A percentile compares a stretch with the other conserved stretches of the same genome.
These are phyloP conservation scores for Pygocentrus nattereri DNA, from an alignment of 2,797 vertebrate species.

Conservation along the genomic window DNA sequence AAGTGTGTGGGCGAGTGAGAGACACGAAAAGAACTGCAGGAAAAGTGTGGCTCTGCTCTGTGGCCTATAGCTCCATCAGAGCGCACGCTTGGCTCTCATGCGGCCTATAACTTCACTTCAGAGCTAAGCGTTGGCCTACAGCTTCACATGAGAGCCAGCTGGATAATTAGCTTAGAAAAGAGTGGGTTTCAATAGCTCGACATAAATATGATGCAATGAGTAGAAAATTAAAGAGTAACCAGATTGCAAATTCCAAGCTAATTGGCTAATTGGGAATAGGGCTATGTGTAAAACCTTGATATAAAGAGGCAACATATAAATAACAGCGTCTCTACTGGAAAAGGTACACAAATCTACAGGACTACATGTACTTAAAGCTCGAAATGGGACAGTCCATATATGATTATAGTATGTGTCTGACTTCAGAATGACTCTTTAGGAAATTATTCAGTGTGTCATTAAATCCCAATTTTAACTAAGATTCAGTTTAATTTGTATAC, in stretches of 20 bases:
- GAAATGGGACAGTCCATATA: background rate
- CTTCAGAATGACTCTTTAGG: too few relatives aligned
- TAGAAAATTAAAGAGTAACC: conserved; percentile 16
- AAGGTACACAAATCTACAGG: background rate
- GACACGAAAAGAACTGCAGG: conserved; percentile 43
- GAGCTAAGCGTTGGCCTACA: conserved; percentile 12
- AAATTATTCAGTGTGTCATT: too few relatives aligned
- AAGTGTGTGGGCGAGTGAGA: conserved; percentile 54
- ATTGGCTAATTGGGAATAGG: conserved; percentile 12
- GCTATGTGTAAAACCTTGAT: background rate
- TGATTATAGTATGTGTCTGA: too few relatives aligned
- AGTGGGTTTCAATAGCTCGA: background rate
- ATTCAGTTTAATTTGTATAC: too few relatives aligned
- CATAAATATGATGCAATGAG: conserved; percentile 34
- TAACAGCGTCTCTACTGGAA: background rate
- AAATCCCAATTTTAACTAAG: too few relatives aligned
- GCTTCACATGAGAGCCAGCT: conserved; percentile 18
- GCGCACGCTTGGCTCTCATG: background rate
- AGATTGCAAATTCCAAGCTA: conserved; percentile 9
- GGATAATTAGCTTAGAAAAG: conserved; percentile 19
- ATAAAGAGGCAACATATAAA: background rate
- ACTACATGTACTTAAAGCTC: background rate
- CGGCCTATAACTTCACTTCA: background rate
- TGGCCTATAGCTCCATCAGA: conserved; percentile 14
- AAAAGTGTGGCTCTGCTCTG: conserved; percentile 21